Evolutionary conservation across 2,797 vertebrate species (phyloP).

Genomic region (Catostomus latipinnis): DNA sequence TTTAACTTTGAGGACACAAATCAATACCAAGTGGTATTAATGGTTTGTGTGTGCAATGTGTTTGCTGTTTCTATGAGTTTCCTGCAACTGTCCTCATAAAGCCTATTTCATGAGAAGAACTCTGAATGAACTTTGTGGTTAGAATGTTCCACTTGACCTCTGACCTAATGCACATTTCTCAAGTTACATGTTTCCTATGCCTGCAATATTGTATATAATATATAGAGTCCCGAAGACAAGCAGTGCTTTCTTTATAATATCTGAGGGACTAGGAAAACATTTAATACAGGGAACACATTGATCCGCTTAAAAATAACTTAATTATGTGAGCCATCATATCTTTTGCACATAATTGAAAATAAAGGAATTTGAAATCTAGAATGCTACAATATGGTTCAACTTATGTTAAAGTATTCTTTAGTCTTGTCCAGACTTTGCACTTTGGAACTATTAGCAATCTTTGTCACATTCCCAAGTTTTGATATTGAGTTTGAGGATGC

Average conservation of each 20-base stretch:
- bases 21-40: constrained; percentile 45
- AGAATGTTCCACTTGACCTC: constrained; percentile 19
- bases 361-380: no score
- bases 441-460: no score
- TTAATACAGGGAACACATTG: no score
- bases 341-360: no score
- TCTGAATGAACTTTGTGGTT: constrained; percentile 23
- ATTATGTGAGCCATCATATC: no score
- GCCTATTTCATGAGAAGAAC: constrained; percentile 16
- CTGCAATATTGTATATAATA: background rate
- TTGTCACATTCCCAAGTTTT: constrained; percentile 15
- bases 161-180: constrained; percentile 19
- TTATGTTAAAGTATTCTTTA: no score
- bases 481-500: constrained; percentile 26
- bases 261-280: no score
- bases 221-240: no score
- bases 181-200: constrained; percentile 32
- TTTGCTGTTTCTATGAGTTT: constrained; percentile 28
- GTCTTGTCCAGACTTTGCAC: no score
- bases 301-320: no score
- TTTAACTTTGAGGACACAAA: constrained; percentile 38
- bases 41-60: constrained; percentile 3
- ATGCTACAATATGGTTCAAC: no score
- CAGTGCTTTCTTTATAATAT: no score
- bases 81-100: constrained; percentile 12